Evolutionary conservation across 1,140 invertebrate genomes (phyloP), one percentile per base, ranked within the genome.

Genomic region (Temnothorax longispinosus): DNA sequence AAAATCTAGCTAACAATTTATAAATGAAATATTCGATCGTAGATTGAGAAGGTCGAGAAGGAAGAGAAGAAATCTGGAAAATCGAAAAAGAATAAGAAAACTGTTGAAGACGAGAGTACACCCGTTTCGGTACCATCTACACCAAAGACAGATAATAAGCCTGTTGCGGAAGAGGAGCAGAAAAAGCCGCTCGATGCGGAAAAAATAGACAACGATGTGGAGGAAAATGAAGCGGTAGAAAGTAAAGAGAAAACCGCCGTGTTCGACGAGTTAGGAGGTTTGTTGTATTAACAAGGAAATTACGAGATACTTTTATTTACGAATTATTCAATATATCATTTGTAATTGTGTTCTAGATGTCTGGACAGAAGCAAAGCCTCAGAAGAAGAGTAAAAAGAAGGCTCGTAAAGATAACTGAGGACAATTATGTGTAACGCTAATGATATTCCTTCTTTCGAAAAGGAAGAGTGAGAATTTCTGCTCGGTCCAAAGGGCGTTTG

Each of bases 231-330:
- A 85, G 54, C 21, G 38, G 91, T 93, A 58, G 90, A 93, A 89
- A 92, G 89, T 54, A 91, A 95, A 56, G 92, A 93, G 50, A 94
- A 94, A 38, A 92, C 87, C 82, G 90, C 94, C 54, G 96, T 94
- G 32, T 97, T 97, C 94, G 97, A 97, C 94, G 97, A 97, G 95
- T 94, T 97, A 87, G 97, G 96, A 94, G 97, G 97, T 80, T 88
- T 32, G 76, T 27, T 69, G 0, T 7, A n/a, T 21, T 58, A 15
- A 72, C 1, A 3, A 50, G 8, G 5, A 50, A 67, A 60, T 69
- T 60, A 18, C 4, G 6, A 65, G 41, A 18, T 15, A 7, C 1
- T n/a, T 72, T 64, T 60, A 56, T 81, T 62, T 69, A 2, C 13
- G 41, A 21, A 27, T 56, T 64, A 5, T 21, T 65, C 72, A 69